These are phyloP conservation scores for Limnephilus auricula DNA, from an alignment of 2,888 invertebrate species.

Conservation along the genomic window DNA sequence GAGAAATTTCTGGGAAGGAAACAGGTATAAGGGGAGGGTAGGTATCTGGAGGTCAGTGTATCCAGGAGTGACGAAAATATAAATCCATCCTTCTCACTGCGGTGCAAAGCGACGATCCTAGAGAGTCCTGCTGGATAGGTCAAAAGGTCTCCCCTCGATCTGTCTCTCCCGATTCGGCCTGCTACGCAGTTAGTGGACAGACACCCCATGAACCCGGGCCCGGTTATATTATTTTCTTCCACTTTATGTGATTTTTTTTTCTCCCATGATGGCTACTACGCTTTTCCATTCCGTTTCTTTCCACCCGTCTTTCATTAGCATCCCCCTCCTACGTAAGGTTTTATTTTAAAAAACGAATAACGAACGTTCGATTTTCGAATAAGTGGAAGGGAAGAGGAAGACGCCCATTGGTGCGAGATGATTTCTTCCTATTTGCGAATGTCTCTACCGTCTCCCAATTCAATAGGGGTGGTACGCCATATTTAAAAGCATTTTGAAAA, in stretches of 20 bases:
- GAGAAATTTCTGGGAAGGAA: too few relatives aligned
- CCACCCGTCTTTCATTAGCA: slow-evolving; percentile 62
- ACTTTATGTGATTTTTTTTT: background rate
- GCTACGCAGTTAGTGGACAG: too few relatives aligned
- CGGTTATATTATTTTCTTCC: too few relatives aligned
- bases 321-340: slow-evolving; percentile 57
- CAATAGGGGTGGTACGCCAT: background rate
- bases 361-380: slow-evolving; percentile 59
- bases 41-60: too few relatives aligned
- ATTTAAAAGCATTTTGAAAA: background rate
- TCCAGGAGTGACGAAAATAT: too few relatives aligned
- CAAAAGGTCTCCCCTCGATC: too few relatives aligned
- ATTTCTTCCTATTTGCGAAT: slow-evolving; percentile 51
- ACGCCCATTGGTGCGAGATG: slow-evolving; percentile 58
- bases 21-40: too few relatives aligned
- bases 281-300: background rate
- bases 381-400: slow-evolving; percentile 41
- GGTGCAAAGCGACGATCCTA: too few relatives aligned
- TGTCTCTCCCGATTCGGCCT: too few relatives aligned
- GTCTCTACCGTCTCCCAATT: background rate
- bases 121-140: too few relatives aligned
- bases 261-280: background rate
- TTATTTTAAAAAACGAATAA: slow-evolving; percentile 61
- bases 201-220: too few relatives aligned
- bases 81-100: too few relatives aligned